Base-by-base conservation (phyloP, 2,888 invertebrate genomes). In the Tachina fera region DNA sequence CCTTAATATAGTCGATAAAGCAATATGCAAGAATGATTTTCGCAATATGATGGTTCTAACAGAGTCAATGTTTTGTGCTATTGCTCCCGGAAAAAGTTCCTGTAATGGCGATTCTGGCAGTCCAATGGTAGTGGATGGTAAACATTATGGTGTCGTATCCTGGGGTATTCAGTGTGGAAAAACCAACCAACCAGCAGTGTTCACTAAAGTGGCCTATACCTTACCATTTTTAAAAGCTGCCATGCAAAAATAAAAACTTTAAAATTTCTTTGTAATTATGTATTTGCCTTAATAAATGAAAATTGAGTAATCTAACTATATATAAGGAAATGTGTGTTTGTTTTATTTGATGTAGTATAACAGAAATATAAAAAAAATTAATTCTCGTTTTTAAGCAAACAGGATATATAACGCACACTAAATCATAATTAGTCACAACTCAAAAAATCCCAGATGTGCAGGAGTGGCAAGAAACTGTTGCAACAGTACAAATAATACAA, bases 101-200 rank as follows among this genome's bases (percentile, higher is more conserved):
- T 92, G 91, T 56, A 0, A 14, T 0, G 91, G 90, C 0, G 91
- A 91, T 68, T 91, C 91, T 1, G 92, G 92, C 16, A 89, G 91
- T 10, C 91, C 92, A 1, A 72, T 88, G 14, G 45, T 90, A 1
- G 58, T 80, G 16, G 49, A 83, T 0, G 88, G 87, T 31, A 84
- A 88, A n/a, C 81, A 89, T 86, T 86, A 91, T 95, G 97, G 97
- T 31, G 93, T 97, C 1, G 96, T 96, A 0, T 96, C 96, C 0
- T 91, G 89, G 88, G 91, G 90, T 11, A 45, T 56, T 22, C 56
- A 45, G 1, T 72, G 70, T n/a, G 63, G 16, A 5, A 41, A 43
- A 3, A 8, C 1, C 0, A n/a, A 31, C 9, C 53, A 9, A 45
- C 53, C 79, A 1, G 71, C 43, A 22, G 51, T 79, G 10, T 71